Conservation (phyloP, 2,797 vertebrate genomes). For the Borostomias antarcticus region DNA sequence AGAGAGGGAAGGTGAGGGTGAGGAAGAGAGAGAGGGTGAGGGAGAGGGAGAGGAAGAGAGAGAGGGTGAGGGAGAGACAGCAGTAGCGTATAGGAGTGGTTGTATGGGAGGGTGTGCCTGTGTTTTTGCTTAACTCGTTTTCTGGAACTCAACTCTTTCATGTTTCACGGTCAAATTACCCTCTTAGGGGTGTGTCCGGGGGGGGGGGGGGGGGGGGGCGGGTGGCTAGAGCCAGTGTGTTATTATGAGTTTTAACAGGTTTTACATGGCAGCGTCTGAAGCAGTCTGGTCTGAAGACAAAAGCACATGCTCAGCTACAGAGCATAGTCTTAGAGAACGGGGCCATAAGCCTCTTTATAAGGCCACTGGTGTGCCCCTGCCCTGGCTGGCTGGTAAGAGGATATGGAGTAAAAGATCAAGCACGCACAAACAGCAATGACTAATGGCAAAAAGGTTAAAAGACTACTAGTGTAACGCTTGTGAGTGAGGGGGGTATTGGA, state of each 20-base stretch:
- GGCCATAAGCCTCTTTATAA: slow-evolving; percentile 55
- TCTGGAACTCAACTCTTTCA: slow-evolving; percentile 45
- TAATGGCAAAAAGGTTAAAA: slow-evolving; percentile 13
- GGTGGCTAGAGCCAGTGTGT: slow-evolving; percentile 26
- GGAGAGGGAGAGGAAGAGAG: slow-evolving; percentile 13
- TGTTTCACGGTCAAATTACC: slow-evolving; percentile 45
- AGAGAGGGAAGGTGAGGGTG: slow-evolving; percentile 23
- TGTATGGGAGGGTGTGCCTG: slow-evolving; percentile 54
- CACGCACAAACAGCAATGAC: slow-evolving; percentile 33
- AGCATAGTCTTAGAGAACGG: slow-evolving; percentile 22
- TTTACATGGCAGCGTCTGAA: slow-evolving; percentile 45
- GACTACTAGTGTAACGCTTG: background rate
- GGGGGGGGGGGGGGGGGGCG: too few relatives aligned
- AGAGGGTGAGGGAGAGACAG: too few relatives aligned
- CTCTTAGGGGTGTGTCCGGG: slow-evolving; percentile 15
- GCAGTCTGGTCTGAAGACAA: slow-evolving; percentile 23
- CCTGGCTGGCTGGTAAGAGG: slow-evolving; percentile 44
- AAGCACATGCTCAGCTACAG: slow-evolving; percentile 22
- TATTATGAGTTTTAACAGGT: slow-evolving; percentile 59
- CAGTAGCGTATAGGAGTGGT: background rate
- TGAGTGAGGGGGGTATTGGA: background rate
- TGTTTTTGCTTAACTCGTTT: slow-evolving; percentile 64
- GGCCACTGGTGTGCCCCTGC: slow-evolving; percentile 26
- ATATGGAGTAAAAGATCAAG: slow-evolving; percentile 30
- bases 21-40: too few relatives aligned